These are phyloP conservation scores for Geococcyx californianus DNA, from an alignment of 2,113 vertebrate genomes.

Conservation along the genomic window DNA sequence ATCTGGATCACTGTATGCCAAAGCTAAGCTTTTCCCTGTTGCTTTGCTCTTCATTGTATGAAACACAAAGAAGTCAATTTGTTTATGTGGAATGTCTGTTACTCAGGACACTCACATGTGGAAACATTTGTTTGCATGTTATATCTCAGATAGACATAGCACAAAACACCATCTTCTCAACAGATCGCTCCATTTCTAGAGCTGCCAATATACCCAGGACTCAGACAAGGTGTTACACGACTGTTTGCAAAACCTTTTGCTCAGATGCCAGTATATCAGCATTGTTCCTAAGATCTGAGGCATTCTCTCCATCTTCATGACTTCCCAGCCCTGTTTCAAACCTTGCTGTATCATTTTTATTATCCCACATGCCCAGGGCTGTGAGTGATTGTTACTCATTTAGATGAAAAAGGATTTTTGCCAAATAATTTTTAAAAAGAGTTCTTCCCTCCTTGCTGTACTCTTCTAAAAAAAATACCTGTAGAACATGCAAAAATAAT, in stretches of 20 bases:
- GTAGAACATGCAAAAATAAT: not conserved
- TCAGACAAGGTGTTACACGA: fast-evolving
- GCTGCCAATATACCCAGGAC: not conserved
- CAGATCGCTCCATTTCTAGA: not conserved
- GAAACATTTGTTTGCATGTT: not conserved
- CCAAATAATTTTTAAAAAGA: not conserved
- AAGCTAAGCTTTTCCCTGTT: not conserved
- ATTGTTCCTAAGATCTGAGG: not conserved
- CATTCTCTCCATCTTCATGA: not conserved
- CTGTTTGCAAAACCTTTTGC: not conserved
- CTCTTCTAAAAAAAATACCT: not conserved
- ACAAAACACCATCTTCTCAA: not conserved
- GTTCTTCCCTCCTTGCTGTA: not conserved
- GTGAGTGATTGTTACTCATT: not conserved
- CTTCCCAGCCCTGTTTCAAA: not conserved
- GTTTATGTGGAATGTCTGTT: not conserved
- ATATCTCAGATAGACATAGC: not conserved
- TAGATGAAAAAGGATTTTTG: not conserved
- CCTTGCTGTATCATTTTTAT: not conserved
- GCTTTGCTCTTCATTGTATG: not conserved
- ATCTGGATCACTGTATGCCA: not conserved
- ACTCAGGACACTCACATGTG: not conserved
- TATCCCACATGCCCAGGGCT: not conserved
- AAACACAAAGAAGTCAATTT: not conserved
- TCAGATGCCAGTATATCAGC: not conserved